These are phyloP conservation scores for Julus scanicus DNA, from an alignment of 2,888 invertebrate genomes.

Conservation along the genomic window DNA sequence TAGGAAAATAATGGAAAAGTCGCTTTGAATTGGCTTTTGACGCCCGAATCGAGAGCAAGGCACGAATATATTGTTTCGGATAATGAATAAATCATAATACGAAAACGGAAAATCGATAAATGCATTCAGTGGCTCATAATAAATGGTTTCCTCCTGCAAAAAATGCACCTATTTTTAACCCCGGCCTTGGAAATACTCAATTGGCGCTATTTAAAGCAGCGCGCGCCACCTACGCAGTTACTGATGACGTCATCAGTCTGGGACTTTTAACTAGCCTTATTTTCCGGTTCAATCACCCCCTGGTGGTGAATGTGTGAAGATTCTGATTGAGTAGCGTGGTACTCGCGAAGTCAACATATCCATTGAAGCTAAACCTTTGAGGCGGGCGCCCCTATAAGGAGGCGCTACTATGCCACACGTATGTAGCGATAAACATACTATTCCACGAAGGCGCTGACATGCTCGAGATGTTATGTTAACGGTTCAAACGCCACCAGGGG, in stretches of 20 bases:
- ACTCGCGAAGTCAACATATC: too few relatives aligned
- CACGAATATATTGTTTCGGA: slow-evolving; percentile 15
- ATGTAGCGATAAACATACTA: too few relatives aligned
- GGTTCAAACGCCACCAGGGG: too few relatives aligned
- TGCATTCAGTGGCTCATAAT: slow-evolving; percentile 33
- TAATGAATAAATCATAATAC: slow-evolving; percentile 18
- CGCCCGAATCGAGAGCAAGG: background rate
- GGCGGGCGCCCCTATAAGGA: too few relatives aligned
- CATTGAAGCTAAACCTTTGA: too few relatives aligned
- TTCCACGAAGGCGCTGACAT: too few relatives aligned
- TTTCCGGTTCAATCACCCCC: too few relatives aligned
- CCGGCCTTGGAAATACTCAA: background rate
- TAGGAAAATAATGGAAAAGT: background rate
- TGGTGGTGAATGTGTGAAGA: too few relatives aligned
- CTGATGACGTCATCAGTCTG: background rate
- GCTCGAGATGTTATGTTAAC: too few relatives aligned
- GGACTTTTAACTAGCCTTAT: background rate
- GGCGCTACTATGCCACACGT: too few relatives aligned
- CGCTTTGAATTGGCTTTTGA: background rate
- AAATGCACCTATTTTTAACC: slow-evolving; percentile 26
- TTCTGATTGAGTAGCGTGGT: too few relatives aligned
- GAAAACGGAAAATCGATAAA: slow-evolving; percentile 20
- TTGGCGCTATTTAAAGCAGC: background rate
- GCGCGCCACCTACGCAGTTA: background rate
- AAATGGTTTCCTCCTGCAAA: slow-evolving; percentile 13